Evolutionary conservation across 2,797 vertebrate species (phyloP).

Genomic region (Pseudotriccus pelzelni): DNA sequence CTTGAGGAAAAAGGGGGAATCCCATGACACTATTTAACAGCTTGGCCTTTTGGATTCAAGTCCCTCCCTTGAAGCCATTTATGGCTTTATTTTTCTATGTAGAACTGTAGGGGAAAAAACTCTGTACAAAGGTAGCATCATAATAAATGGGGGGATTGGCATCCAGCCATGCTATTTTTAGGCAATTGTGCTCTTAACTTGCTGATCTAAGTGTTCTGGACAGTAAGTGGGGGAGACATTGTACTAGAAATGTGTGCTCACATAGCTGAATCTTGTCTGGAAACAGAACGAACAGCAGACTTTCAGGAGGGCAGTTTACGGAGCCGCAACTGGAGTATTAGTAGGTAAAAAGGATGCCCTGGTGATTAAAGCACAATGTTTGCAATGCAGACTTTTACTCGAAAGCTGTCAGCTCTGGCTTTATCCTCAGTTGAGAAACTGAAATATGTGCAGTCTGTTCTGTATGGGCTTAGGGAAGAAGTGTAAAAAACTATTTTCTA

Average conservation of each 20-base stretch:
- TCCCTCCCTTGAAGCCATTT: background rate
- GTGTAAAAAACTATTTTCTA: conserved; percentile 6
- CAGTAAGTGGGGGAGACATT: conserved; percentile 15
- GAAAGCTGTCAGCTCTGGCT: conserved; percentile 28
- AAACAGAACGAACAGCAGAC: background rate
- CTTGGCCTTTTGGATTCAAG: background rate
- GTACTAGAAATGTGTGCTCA: background rate
- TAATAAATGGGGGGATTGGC: conserved; percentile 36
- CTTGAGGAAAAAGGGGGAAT: background rate
- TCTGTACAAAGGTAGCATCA: conserved; percentile 38
- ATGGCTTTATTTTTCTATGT: background rate
- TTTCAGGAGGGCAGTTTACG: background rate
- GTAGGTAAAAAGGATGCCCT: background rate
- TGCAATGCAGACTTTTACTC: background rate
- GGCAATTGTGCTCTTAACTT: conserved; percentile 49
- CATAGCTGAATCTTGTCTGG: background rate
- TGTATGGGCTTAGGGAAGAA: conserved; percentile 6
- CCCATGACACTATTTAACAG: background rate
- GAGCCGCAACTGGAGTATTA: background rate
- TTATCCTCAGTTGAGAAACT: background rate
- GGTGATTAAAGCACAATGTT: background rate
- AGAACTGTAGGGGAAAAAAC: conserved; percentile 3
- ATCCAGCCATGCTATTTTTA: conserved; percentile 45
- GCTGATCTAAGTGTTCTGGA: conserved; percentile 60
- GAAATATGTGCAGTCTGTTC: conserved; percentile 46